phyloP scores from a whole-genome alignment of 2,113 vertebrate species.

The Crypturellus undulatus region DNA sequence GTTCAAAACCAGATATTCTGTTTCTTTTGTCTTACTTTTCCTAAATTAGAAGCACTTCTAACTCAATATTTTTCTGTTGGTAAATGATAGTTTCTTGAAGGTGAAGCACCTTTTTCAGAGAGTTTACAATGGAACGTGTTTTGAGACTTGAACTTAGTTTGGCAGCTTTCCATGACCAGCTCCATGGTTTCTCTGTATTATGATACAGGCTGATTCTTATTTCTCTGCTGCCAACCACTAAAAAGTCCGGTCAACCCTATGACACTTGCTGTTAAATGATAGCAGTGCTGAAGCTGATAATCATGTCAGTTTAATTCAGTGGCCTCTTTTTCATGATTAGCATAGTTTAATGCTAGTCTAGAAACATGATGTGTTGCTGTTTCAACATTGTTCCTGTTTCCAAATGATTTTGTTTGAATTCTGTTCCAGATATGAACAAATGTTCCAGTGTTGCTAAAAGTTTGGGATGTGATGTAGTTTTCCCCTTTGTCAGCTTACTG shows the following conservation, averaged over 20 bases:
- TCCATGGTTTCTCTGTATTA: background rate
- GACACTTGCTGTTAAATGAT: background rate
- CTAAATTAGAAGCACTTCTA: background rate
- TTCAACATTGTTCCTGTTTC: background rate
- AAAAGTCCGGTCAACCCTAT: background rate
- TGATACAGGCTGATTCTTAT: background rate
- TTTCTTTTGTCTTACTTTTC: background rate
- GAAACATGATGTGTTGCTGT: background rate
- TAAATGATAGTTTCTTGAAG: background rate
- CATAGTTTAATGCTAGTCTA: background rate
- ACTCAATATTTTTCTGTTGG: background rate
- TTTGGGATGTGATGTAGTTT: background rate
- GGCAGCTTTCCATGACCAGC: background rate
- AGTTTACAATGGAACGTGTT: background rate
- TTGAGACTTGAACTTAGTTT: background rate
- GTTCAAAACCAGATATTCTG: background rate
- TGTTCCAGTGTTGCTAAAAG: background rate
- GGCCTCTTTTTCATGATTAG: background rate
- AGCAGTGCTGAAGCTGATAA: background rate
- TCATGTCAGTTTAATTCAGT: background rate
- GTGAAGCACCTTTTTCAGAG: background rate
- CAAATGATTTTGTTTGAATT: background rate
- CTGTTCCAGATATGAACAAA: background rate
- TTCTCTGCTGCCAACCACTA: background rate
- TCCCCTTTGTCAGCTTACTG: background rate